Base-by-base conservation (phyloP, 2,797 vertebrate genomes). In the Rhabdomys pumilio region DNA sequence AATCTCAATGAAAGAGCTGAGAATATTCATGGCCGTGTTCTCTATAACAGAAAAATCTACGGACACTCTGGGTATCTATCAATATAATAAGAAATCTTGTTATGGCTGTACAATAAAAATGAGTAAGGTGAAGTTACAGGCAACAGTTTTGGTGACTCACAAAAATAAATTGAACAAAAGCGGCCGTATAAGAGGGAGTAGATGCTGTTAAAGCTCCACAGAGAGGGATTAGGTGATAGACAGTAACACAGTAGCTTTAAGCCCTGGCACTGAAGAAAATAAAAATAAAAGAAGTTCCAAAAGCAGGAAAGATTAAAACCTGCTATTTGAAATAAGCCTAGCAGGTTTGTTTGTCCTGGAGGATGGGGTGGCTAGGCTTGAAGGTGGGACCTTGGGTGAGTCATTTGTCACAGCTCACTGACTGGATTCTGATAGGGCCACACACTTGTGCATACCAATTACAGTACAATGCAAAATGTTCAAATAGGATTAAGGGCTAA, bases 141-240 rank as follows among this genome's bases (percentile, higher is more conserved):
- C 76, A 95, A 95, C 12, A 31, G 80, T 14, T 19, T 81, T 24
- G 15, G 38, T 76, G 79, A 89, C 76, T 83, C 44, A 76, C 53
- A 90, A 90, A 94, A 91, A 85, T 14, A 91, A 81, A 91, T 1
- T 41, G 24, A 94, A 73, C 73, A 73, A 94, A 95, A 83, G 47
- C 14, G 65, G 79, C 15, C 29, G 84, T 29, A 84, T 57, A 4
- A 12, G 55, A 75, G 81, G 90, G 67, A 79, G 41, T 6, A 44
- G 2, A 53, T 5, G 6, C 24, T 3, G 44, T 69, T 1, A 67
- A 77, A 57, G 8, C 29, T n/a, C 61, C 15, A 11, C 6, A 29
- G 41, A 69, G 55, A 29, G 24, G 50, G n/a, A 47, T 47, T 80
- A 65, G 34, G 73, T 61, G 19, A 4, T 41, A 72, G 73, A 75